Evolutionary conservation across 2,797 vertebrate species (phyloP), one percentile per base, ranked within the genome.

Genomic region (Stomatorhinus walkeri): DNA sequence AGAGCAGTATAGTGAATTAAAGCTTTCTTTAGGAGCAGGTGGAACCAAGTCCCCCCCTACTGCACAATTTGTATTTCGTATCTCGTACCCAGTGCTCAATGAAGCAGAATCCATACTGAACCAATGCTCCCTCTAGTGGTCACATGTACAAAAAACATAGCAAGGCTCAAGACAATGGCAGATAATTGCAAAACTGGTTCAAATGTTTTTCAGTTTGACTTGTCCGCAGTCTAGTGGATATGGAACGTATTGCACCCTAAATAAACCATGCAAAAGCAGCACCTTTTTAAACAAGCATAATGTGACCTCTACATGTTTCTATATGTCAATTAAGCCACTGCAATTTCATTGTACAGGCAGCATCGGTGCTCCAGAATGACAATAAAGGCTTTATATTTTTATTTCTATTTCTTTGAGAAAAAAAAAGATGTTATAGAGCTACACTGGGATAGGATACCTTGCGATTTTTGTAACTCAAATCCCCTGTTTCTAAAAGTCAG

Each of bases 161-260:
- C 46, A 7, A 8, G 28, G 19, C 2, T 79, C 40, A 79, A 40
- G n/a, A 46, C 64, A 72, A 16, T 36, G 64, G 64, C 12, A 72
- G 64, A 72, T 46, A 19, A 46, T 79, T n/a, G 36, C 2, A n/a
- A 79, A 46, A 79, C 40, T 2, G 40, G 19, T 79, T 19, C 14
- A n/a, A 79, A 43, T 40, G 40, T 79, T 7, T 88, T 88, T 76
- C 14, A 68, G 40, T 36, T 88, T 90, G 88, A 76, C 32, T 90
- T 85, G 88, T 24, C 88, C 88, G 86, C 87, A 86, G 87, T 51
- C 90, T 90, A 86, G 59, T 88, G 88, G 64, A 22, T 64, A 81
- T 52, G 2, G n/a, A 8, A n/a, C 1, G 12, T 54, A 89, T 24
- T 48, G 36, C 54, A 87, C 22, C 40, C 10, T 19, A 64, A 85